Evolutionary conservation across 1,140 invertebrate species (phyloP).

Genomic region (Drosophila ananassae): DNA sequence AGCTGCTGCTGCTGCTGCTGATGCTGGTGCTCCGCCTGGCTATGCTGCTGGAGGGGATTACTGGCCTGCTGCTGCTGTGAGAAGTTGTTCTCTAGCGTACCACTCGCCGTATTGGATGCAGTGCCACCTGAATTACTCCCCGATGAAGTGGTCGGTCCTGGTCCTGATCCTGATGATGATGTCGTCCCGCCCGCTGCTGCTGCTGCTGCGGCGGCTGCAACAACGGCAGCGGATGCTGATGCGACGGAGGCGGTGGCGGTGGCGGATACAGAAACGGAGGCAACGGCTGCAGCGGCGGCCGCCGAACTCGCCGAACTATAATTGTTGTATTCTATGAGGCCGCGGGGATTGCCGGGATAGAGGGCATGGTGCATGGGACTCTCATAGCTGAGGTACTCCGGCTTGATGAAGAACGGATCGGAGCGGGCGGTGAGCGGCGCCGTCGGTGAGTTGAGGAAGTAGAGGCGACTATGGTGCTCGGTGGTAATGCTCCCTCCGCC

Average conservation of each 20-base stretch:
- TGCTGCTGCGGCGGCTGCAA: slow-evolving; percentile 31
- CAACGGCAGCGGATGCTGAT: slow-evolving; percentile 39
- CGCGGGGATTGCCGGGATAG: slow-evolving; percentile 68
- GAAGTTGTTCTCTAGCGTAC: slow-evolving; percentile 60
- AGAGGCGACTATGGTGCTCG: slow-evolving; percentile 82
- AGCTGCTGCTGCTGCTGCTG: slow-evolving; percentile 38
- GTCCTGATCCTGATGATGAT: too few relatives aligned
- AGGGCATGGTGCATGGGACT: slow-evolving; percentile 81
- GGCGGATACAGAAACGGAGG: slow-evolving; percentile 44
- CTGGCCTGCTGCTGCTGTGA: slow-evolving; percentile 41
- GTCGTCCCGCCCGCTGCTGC: too few relatives aligned
- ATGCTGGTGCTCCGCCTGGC: slow-evolving; percentile 38
- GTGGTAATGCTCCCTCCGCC: slow-evolving; percentile 83
- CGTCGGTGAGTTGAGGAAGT: slow-evolving; percentile 81
- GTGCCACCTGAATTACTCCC: slow-evolving; percentile 22
- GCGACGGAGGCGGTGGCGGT: slow-evolving; percentile 38
- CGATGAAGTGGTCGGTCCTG: too few relatives aligned
- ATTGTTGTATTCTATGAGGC: slow-evolving; percentile 79
- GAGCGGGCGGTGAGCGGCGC: slow-evolving; percentile 60
- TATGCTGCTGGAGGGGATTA: slow-evolving; percentile 52
- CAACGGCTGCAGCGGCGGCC: slow-evolving; percentile 57
- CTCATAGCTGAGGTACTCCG: slow-evolving; percentile 83
- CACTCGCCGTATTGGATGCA: slow-evolving; percentile 10
- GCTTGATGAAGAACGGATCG: slow-evolving; percentile 81
- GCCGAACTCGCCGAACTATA: slow-evolving; percentile 71